phyloP scores from a whole-genome alignment of 2,888 invertebrate species.

The Drosophila robusta region DNA sequence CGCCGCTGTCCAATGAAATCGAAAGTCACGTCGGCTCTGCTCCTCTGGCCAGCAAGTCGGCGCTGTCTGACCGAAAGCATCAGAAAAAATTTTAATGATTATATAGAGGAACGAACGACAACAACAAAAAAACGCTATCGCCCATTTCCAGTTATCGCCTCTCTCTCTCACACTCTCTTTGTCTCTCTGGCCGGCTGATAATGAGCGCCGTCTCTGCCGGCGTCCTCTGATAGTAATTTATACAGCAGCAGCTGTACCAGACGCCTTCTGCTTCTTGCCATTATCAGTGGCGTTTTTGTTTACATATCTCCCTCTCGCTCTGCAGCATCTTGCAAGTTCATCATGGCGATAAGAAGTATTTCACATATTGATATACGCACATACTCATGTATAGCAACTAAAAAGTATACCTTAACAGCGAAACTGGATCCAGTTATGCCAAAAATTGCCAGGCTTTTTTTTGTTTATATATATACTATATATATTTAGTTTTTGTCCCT shows the following conservation, averaged over 20 bases:
- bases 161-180: slow-evolving; percentile 2
- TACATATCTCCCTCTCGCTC: slow-evolving; percentile 32
- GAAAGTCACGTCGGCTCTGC: slow-evolving; percentile 63
- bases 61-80: slow-evolving; percentile 60
- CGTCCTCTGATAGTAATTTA: slow-evolving; percentile 76
- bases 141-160: slow-evolving; percentile 56
- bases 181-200: slow-evolving; percentile 44
- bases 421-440: slow-evolving; percentile 40
- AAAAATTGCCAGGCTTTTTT: slow-evolving; percentile 21
- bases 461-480: background rate
- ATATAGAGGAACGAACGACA: background rate
- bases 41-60: slow-evolving; percentile 49
- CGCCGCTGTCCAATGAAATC: slow-evolving; percentile 55
- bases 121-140: slow-evolving; percentile 52
- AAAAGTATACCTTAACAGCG: background rate
- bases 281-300: slow-evolving; percentile 33
- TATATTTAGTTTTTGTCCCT: background rate
- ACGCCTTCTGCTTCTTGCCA: slow-evolving; percentile 12
- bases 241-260: slow-evolving; percentile 73
- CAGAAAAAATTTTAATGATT: slow-evolving; percentile 9
- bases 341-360: slow-evolving; percentile 33
- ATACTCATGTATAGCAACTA: slow-evolving; percentile 10
- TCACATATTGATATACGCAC: background rate
- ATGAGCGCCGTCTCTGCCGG: slow-evolving; percentile 32
- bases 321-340: slow-evolving; percentile 21